A percentile compares a stretch with the other conserved stretches of the same genome.
Evolutionary conservation across 2,888 invertebrate genomes (phyloP).

Genomic region (Orthonevra nobilis): DNA sequence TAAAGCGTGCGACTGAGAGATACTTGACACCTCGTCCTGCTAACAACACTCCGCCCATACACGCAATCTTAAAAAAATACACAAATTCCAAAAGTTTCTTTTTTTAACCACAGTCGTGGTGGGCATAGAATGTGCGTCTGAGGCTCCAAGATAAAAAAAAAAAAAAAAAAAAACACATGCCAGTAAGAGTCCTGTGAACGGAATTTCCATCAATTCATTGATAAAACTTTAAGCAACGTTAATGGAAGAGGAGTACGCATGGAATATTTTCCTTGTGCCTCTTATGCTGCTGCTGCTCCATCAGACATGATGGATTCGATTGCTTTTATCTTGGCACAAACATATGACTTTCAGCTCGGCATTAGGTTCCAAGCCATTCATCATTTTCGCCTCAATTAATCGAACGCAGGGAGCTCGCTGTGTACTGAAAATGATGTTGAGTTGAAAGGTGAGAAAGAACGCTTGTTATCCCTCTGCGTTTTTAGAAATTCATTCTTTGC

Average conservation of each 20-base stretch:
- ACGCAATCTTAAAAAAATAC: too few species aligned
- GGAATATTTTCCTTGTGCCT: not conserved
- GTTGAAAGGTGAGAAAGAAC: not conserved
- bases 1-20: not conserved
- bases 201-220: conserved; percentile 21
- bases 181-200: not conserved
- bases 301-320: conserved; percentile 44
- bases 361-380: conserved; percentile 24
- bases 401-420: not conserved
- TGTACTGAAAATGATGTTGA: not conserved
- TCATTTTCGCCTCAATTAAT: conserved; percentile 40
- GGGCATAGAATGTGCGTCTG: conserved; percentile 2
- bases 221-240: conserved; percentile 11
- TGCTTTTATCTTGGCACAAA: conserved; percentile 44
- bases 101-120: not conserved
- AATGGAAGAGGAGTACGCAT: not conserved
- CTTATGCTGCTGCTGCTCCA: not conserved
- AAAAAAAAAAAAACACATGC: not conserved
- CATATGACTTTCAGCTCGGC: conserved; percentile 22
- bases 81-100: not conserved
- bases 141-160: not conserved
- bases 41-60: not conserved
- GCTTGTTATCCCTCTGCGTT: too few species aligned
- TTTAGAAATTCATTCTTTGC: too few species aligned
- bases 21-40: not conserved